Percentiles rank a stretch among this genome's conserved stretches.
Conservation (phyloP, 1,140 invertebrate genomes). For the Hyposmocoma kahamanoa region DNA sequence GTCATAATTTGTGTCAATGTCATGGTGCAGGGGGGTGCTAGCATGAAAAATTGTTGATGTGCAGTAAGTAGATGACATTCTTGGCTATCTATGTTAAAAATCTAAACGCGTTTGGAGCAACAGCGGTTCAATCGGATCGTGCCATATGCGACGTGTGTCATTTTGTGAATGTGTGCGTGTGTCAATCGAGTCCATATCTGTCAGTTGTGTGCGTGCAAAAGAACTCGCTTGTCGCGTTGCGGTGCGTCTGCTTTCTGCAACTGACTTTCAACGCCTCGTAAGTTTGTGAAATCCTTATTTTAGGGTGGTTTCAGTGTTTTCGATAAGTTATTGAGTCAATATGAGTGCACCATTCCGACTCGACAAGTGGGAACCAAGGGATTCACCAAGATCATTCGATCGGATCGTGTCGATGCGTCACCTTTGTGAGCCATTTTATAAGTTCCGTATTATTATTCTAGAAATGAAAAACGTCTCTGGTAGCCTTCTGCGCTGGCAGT, state of each 20-base stretch:
- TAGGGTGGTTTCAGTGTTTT: conserved; percentile 45
- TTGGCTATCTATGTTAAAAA: too few species aligned
- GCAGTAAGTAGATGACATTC: too few species aligned
- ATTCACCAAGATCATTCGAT: conserved; percentile 55
- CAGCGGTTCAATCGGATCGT: too few species aligned
- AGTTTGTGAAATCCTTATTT: conserved; percentile 60
- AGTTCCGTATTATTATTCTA: conserved; percentile 47
- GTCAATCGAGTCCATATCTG: conserved; percentile 11
- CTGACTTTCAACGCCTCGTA: conserved; percentile 70
- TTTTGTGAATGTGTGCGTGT: conserved; percentile 14
- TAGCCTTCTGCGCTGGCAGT: conserved; percentile 8
- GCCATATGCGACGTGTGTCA: conserved; percentile 8
- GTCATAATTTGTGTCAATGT: too few species aligned
- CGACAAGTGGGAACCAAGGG: conserved; percentile 11
- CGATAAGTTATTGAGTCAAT: conserved; percentile 12
- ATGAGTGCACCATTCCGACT: conserved; percentile 11
- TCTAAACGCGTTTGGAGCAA: too few species aligned
- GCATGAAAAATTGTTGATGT: too few species aligned
- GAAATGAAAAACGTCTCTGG: conserved; percentile 20
- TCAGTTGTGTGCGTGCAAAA: conserved; percentile 51
- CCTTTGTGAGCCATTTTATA: conserved; percentile 69
- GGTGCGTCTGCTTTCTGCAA: conserved; percentile 64
- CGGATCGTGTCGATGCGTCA: conserved; percentile 71
- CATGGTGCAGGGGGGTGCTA: too few species aligned
- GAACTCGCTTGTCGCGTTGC: conserved; percentile 66